Evolutionary conservation across 1,140 invertebrate species (phyloP), one percentile per base, ranked within the genome.

Genomic region (Nautilus pompilius): DNA sequence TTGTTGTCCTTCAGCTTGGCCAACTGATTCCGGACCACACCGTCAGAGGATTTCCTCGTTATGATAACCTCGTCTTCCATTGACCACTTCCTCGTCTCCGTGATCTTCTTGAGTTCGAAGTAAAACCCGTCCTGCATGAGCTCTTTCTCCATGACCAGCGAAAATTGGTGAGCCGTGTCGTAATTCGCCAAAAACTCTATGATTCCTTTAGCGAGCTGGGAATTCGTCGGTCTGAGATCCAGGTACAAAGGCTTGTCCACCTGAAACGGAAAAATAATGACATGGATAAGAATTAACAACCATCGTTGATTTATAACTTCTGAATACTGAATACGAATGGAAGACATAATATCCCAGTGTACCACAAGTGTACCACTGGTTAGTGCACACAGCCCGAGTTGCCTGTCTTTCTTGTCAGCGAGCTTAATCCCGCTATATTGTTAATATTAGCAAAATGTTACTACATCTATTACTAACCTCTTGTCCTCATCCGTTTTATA

Each of bases 101-200:
- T 68, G 8, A 66, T 58, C n/a, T 68, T 64, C 29, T 58, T 65
- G 8, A 71, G 30, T 46, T 68, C 59, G 28, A 63, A 59, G 53
- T 73, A 69, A 60, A 78, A 76, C 5, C 76, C 76, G 55, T 78
- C 76, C 26, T 68, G 60, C 6, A 69, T 53, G 10, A 73, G 67
- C 45, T 68, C 63, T 32, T 71, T 62, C 60, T 78, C 69, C 3
- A 73, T 58, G 26, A 77, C 59, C 24, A 75, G 48, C 2, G 73
- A 64, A 41, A 75, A 65, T 0, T 22, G 26, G 17, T 53, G 49
- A 5, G 26, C 49, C 5, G 49, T 24, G 17, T 53, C 49, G 49
- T 72, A 76, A 63, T 77, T 77, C 58, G 71, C 73, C 1, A 77
- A 67, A 41, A 78, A 69, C 41, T 66, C 66, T 15, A 72, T 65